phyloP scores from a whole-genome alignment of 2,888 invertebrate species.

The Melanostoma mellinum region DNA sequence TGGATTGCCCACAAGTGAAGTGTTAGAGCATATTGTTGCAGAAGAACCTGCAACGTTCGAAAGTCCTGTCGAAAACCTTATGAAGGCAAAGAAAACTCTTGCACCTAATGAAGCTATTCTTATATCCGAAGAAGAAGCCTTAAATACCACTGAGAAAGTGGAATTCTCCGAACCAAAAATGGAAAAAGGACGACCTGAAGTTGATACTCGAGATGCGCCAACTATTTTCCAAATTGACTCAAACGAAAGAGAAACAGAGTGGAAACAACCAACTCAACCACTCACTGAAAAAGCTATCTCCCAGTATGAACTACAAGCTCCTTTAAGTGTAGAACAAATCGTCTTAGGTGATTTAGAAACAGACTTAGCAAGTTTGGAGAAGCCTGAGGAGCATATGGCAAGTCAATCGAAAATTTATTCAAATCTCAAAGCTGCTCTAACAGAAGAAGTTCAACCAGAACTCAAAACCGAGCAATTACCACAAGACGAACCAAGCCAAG shows the following conservation, averaged over 20 bases:
- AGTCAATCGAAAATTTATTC: slow-evolving; percentile 77
- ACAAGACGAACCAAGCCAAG: slow-evolving; percentile 71
- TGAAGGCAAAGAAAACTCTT: slow-evolving; percentile 84
- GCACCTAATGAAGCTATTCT: slow-evolving; percentile 85
- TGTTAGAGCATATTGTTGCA: slow-evolving; percentile 82
- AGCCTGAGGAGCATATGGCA: slow-evolving; percentile 77
- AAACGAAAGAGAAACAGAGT: slow-evolving; percentile 86
- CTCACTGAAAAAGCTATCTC: slow-evolving; percentile 67
- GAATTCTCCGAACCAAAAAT: slow-evolving; percentile 68
- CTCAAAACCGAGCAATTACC: slow-evolving; percentile 80
- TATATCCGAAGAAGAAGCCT: slow-evolving; percentile 84
- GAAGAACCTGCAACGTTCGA: slow-evolving; percentile 86
- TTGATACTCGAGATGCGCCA: slow-evolving; percentile 84
- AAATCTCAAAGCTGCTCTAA: slow-evolving; percentile 82
- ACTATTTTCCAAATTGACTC: slow-evolving; percentile 84
- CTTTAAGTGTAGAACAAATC: slow-evolving; percentile 85
- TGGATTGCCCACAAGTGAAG: slow-evolving; percentile 77
- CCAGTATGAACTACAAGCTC: slow-evolving; percentile 82
- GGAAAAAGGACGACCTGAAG: slow-evolving; percentile 84
- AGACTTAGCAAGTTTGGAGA: slow-evolving; percentile 80
- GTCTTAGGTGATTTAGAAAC: slow-evolving; percentile 87
- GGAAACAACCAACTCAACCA: slow-evolving; percentile 55
- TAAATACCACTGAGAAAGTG: slow-evolving; percentile 82
- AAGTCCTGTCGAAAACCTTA: slow-evolving; percentile 83
- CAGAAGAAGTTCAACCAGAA: slow-evolving; percentile 82